These are phyloP conservation scores for Petroica traversi DNA, from an alignment of 2,113 vertebrate genomes.

Conservation along the genomic window DNA sequence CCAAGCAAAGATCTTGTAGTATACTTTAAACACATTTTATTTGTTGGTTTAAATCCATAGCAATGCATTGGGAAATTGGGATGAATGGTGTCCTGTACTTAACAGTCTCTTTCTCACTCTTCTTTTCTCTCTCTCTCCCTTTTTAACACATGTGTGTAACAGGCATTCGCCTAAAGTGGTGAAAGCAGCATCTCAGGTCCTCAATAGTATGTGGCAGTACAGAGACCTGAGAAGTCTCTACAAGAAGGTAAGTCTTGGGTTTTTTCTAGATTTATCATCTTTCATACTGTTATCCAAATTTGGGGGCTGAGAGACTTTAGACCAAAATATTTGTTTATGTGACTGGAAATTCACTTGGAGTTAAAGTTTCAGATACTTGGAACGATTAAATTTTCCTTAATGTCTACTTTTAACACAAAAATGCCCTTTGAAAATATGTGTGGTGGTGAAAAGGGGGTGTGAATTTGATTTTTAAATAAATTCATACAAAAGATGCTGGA, in stretches of 20 bases:
- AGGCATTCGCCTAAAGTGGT: constrained; percentile 99
- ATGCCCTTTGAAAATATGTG: neutral
- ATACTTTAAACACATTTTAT: neutral
- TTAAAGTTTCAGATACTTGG: neutral
- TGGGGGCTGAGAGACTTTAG: neutral
- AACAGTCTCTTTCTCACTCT: neutral
- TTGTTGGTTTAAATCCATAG: neutral
- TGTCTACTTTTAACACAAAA: neutral
- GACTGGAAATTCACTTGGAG: neutral
- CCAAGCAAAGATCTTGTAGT: neutral
- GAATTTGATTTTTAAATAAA: neutral
- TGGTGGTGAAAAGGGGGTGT: neutral
- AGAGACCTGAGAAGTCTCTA: constrained; percentile 98
- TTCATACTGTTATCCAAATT: neutral
- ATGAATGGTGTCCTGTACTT: neutral
- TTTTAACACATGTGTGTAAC: constrained; percentile 49
- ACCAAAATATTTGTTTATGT: neutral
- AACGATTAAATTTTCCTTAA: neutral
- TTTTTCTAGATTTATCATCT: neutral
- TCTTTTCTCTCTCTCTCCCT: constrained; percentile 39
- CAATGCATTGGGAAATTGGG: neutral
- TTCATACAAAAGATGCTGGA: neutral
- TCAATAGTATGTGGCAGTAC: constrained; percentile 99
- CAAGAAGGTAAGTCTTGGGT: constrained; percentile 89
- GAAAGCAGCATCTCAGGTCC: constrained; percentile 98